These are phyloP conservation scores for Mylabris sibirica DNA, from an alignment of 2,888 invertebrate genomes.

Conservation along the genomic window DNA sequence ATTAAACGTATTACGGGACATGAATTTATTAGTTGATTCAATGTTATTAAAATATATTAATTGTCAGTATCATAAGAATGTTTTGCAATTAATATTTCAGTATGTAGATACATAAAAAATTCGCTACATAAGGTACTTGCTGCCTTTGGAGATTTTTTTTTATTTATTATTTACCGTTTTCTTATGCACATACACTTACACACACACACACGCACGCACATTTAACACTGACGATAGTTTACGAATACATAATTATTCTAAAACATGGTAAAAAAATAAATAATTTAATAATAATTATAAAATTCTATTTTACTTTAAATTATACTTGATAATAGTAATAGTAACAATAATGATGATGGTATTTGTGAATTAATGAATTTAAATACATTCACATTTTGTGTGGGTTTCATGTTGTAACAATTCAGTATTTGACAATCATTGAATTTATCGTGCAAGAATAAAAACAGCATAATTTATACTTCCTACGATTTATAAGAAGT, in stretches of 20 bases:
- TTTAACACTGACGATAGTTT: not conserved
- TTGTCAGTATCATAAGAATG: too few relatives aligned
- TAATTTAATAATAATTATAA: not conserved
- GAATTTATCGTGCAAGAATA: not conserved
- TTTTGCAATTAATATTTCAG: too few relatives aligned
- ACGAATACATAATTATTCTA: conserved; percentile 3
- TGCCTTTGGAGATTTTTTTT: too few relatives aligned
- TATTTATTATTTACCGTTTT: conserved; percentile 9
- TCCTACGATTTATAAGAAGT: not conserved
- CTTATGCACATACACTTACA: not conserved
- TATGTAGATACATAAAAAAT: too few relatives aligned
- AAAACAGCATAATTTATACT: not conserved
- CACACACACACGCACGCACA: too few relatives aligned
- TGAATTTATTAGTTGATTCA: too few relatives aligned
- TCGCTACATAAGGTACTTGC: too few relatives aligned
- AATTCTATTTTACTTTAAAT: not conserved
- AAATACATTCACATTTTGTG: not conserved
- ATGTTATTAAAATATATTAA: too few relatives aligned
- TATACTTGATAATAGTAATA: not conserved
- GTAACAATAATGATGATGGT: not conserved
- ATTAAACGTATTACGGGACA: too few relatives aligned
- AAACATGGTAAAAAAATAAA: not conserved
- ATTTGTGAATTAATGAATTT: conserved; percentile 2
- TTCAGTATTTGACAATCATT: conserved; percentile 9
- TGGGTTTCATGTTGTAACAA: not conserved